Evolutionary conservation across 2,113 vertebrate genomes (phyloP).

Genomic region (Scopus umbretta): DNA sequence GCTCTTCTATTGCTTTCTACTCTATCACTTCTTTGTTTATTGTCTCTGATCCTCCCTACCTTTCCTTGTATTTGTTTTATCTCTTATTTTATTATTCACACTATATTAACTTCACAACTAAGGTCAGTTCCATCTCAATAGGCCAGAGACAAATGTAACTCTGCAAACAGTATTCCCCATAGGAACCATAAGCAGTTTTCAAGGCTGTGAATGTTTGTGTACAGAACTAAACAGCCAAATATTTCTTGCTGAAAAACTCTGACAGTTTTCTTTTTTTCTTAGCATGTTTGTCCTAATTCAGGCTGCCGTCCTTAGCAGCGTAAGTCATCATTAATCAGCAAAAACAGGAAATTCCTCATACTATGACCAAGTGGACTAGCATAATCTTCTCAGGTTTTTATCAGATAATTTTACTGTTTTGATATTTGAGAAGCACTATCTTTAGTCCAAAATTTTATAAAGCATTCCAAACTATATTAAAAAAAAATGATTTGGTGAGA

Average conservation of each 20-base stretch:
- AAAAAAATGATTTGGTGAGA: background rate
- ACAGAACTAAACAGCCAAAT: background rate
- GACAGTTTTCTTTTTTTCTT: background rate
- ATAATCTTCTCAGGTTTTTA: background rate
- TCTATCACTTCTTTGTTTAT: background rate
- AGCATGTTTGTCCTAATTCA: background rate
- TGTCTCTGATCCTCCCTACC: background rate
- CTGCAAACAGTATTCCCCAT: background rate
- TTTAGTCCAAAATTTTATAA: background rate
- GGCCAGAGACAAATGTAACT: background rate
- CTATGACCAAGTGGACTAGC: background rate
- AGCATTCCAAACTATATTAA: background rate
- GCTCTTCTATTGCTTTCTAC: background rate
- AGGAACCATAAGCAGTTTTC: background rate
- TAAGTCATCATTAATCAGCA: slow-evolving; percentile 18
- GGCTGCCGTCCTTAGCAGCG: background rate
- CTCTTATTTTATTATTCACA: background rate
- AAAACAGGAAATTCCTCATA: background rate
- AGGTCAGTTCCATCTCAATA: background rate
- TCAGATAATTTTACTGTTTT: background rate
- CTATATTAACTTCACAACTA: background rate
- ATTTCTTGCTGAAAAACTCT: background rate
- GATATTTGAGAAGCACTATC: background rate
- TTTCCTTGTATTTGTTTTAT: background rate
- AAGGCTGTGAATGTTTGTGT: background rate